These are phyloP conservation scores for Fulmarus glacialis DNA, from an alignment of 2,113 vertebrate species.

Conservation along the genomic window DNA sequence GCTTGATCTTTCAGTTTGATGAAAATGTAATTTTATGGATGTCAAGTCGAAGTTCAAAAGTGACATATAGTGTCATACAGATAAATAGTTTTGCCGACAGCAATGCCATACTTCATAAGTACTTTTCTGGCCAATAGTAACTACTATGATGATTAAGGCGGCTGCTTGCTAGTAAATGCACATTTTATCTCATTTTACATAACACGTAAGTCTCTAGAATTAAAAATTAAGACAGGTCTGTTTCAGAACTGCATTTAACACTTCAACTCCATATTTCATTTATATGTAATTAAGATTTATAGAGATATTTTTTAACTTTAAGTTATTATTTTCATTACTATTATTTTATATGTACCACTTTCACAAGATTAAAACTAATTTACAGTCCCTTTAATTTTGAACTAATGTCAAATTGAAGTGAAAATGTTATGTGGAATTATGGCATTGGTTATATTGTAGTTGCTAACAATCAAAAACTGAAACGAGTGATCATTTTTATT, in stretches of 20 bases:
- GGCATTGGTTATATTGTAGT: neutral
- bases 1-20: constrained; percentile 83
- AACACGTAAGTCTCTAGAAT: constrained; percentile 38
- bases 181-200: constrained; percentile 49
- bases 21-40: constrained; percentile 84
- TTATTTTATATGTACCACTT: neutral
- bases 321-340: neutral
- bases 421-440: neutral
- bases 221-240: constrained; percentile 11
- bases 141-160: constrained; percentile 63
- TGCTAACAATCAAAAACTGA: neutral
- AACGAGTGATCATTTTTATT: neutral
- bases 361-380: neutral
- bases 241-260: constrained; percentile 32
- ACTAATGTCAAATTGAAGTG: neutral
- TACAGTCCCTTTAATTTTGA: neutral
- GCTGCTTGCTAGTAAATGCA: constrained; percentile 59
- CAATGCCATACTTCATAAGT: constrained; percentile 80
- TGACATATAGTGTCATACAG: constrained; percentile 79
- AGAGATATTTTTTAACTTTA: neutral
- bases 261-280: neutral
- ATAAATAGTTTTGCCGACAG: constrained; percentile 83
- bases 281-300: neutral
- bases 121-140: constrained; percentile 68
- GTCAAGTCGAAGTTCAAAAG: constrained; percentile 82